phyloP scores from a whole-genome alignment of 2,888 invertebrate species.

The Sthenelais limicola region DNA sequence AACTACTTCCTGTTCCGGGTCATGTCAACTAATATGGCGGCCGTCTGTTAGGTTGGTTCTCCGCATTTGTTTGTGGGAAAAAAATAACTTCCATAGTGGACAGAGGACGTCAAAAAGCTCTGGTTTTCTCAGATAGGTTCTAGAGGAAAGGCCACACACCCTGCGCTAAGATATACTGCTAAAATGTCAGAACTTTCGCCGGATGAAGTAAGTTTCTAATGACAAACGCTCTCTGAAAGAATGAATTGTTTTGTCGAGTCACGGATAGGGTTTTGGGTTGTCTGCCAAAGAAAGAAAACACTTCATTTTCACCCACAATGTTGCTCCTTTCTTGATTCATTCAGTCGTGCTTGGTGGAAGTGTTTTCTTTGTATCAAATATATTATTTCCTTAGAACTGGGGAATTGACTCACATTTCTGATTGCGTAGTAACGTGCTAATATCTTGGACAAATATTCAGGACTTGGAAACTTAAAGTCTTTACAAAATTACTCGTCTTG shows the following conservation, averaged over 20 bases:
- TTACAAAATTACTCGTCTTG: too few species aligned
- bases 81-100: not conserved
- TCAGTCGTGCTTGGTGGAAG: too few species aligned
- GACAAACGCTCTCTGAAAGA: slow-evolving; percentile 29
- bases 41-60: slow-evolving; percentile 28
- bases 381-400: too few species aligned
- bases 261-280: not conserved
- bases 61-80: slow-evolving; percentile 19
- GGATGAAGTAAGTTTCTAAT: slow-evolving; percentile 82
- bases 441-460: too few species aligned
- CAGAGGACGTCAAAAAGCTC: slow-evolving; percentile 11
- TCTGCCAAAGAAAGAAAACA: slow-evolving; percentile 16
- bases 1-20: slow-evolving; percentile 37
- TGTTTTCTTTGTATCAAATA: too few species aligned
- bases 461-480: too few species aligned
- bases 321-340: too few species aligned
- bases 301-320: too few species aligned
- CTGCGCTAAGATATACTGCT: slow-evolving; percentile 75
- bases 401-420: too few species aligned
- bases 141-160: not conserved
- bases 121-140: not conserved
- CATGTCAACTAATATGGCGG: slow-evolving; percentile 39
- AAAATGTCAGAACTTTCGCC: slow-evolving; percentile 89
- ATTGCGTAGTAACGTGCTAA: too few species aligned
- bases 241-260: slow-evolving; percentile 39